Evolutionary conservation across 53 echinoderm and acorn worm species (phyloP).

Genomic region (Actinopyga echinites): DNA sequence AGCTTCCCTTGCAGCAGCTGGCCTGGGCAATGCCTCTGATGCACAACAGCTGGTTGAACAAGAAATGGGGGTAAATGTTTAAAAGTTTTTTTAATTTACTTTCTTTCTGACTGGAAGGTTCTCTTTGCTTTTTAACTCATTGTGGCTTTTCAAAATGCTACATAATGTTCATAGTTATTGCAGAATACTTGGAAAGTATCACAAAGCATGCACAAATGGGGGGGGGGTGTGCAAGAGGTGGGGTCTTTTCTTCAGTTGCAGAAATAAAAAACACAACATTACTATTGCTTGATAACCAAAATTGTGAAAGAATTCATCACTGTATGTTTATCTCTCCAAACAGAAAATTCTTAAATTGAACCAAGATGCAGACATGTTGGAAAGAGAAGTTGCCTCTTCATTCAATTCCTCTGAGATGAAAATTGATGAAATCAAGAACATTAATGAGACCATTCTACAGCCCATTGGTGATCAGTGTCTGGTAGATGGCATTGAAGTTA

Average conservation of each 20-base stretch:
- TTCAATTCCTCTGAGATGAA: constrained; percentile 58
- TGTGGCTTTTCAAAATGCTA: no score
- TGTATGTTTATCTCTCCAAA: background rate
- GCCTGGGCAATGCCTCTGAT: constrained; percentile 49
- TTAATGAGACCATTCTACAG: constrained; percentile 57
- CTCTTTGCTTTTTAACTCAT: no score
- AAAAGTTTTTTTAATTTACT: no score
- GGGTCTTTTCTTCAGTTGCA: no score
- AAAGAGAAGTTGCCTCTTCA: constrained; percentile 33
- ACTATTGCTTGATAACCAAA: no score
- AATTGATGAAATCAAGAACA: constrained; percentile 41
- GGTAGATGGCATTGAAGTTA: constrained; percentile 42
- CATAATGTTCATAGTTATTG: no score
- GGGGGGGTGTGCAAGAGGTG: no score
- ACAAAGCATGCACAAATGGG: no score
- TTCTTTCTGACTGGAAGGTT: no score
- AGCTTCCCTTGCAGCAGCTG: constrained; percentile 41
- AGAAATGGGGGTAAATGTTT: constrained; percentile 55
- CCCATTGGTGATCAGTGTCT: constrained; percentile 60
- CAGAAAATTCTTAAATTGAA: constrained; percentile 60
- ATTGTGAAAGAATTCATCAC: no score
- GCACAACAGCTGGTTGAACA: constrained; percentile 51
- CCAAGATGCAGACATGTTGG: constrained; percentile 56
- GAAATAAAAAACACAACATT: no score
- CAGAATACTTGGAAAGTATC: no score